Evolutionary conservation across 1,140 invertebrate genomes (phyloP).

Genomic region (Ostrea edulis): DNA sequence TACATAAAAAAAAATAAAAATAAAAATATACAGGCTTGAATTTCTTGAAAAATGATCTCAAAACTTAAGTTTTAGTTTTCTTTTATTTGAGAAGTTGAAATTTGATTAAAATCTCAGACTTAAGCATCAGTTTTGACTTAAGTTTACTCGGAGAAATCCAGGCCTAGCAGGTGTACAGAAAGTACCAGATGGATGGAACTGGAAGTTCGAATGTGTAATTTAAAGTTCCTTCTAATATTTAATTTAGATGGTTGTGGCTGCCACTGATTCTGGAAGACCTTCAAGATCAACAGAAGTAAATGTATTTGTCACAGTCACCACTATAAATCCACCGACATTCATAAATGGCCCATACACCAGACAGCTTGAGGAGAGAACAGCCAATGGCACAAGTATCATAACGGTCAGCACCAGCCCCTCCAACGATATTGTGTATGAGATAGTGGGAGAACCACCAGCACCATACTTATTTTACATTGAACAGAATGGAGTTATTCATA

Average conservation of each 20-base stretch:
- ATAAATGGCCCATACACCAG: constrained; percentile 10
- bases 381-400: constrained; percentile 45
- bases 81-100: no score
- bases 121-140: no score
- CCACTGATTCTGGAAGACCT: constrained; percentile 57
- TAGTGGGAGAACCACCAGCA: constrained; percentile 58
- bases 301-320: constrained; percentile 43
- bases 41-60: no score
- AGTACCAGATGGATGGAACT: no score
- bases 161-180: no score
- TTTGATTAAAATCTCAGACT: no score
- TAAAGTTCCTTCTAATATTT: not conserved
- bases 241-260: constrained; percentile 55
- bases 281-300: constrained; percentile 43
- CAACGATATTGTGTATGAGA: constrained; percentile 57
- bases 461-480: constrained; percentile 59
- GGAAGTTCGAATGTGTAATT: no score
- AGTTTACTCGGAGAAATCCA: no score
- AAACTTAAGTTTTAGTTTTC: no score
- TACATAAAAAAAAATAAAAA: no score
- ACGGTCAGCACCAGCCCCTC: constrained; percentile 34
- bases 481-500: constrained; percentile 76
- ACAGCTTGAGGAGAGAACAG: constrained; percentile 49
- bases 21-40: no score
- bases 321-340: constrained; percentile 52